A percentile compares a stretch with the other conserved stretches of the same genome.
Conservation (phyloP, 2,888 invertebrate species). For the Hyposoter didymator region DNA sequence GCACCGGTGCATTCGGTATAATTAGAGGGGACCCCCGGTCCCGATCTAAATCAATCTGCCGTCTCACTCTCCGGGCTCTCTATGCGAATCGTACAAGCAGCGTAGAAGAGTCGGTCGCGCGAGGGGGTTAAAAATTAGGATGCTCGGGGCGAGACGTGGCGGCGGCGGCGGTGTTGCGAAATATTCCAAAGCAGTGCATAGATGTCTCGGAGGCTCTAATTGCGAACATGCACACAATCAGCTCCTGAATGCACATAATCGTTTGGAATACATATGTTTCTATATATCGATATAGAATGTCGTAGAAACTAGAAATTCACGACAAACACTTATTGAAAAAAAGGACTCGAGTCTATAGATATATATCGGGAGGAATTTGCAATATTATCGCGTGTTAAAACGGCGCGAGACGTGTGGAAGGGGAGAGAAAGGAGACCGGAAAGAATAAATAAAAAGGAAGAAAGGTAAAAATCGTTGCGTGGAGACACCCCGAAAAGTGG, state of each 20-base stretch:
- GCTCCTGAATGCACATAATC: constrained; percentile 26
- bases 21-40: constrained; percentile 75
- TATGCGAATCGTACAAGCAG: neutral
- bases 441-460: neutral
- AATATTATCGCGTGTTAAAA: constrained; percentile 4
- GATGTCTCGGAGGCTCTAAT: constrained; percentile 33
- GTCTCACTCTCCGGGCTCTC: neutral
- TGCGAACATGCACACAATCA: constrained; percentile 20
- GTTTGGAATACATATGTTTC: neutral
- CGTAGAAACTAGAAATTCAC: constrained; percentile 42
- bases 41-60: constrained; percentile 71
- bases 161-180: neutral
- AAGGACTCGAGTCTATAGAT: neutral
- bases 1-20: constrained; percentile 75
- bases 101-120: neutral
- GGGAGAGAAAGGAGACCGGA: constrained; percentile 22
- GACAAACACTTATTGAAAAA: constrained; percentile 58
- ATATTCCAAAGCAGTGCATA: constrained; percentile 15
- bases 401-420: neutral
- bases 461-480: constrained; percentile 32
- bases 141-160: neutral
- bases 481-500: constrained; percentile 41
- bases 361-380: neutral
- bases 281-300: neutral
- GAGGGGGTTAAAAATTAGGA: constrained; percentile 3